Percentiles rank a stretch among this genome's conserved stretches.
These are phyloP conservation scores for Dascillus cervinus DNA, from an alignment of 2,888 invertebrate genomes.

Conservation along the genomic window DNA sequence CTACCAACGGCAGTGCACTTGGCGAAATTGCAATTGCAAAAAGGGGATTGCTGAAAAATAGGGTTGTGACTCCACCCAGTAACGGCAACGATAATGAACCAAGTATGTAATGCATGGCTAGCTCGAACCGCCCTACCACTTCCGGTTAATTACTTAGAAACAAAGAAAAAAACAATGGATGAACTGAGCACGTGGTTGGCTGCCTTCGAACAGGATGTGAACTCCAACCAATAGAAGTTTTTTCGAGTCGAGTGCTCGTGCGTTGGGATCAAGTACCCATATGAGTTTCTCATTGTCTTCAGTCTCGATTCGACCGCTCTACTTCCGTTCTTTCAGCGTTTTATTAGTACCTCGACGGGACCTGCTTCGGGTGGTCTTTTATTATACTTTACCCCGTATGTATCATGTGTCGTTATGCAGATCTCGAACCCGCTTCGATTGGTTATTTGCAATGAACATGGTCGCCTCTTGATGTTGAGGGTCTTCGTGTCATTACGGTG, in stretches of 20 bases:
- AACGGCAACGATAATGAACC: conserved; percentile 30
- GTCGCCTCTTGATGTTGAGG: conserved; percentile 15
- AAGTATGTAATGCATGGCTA: conserved; percentile 31
- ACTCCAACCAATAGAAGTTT: conserved; percentile 30
- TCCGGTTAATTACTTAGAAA: conserved; percentile 38
- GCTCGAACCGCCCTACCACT: conserved; percentile 34
- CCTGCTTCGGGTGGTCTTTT: conserved; percentile 8
- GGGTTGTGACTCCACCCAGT: conserved; percentile 32
- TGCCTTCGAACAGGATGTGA: conserved; percentile 30
- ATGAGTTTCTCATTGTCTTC: conserved; percentile 9
- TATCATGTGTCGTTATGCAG: conserved; percentile 24
- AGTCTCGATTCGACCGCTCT: conserved; percentile 7
- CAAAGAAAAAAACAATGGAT: conserved; percentile 37
- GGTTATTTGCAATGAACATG: conserved; percentile 18
- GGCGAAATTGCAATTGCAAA: conserved; percentile 14
- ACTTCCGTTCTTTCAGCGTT: not conserved
- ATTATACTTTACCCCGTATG: conserved; percentile 14
- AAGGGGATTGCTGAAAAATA: conserved; percentile 9
- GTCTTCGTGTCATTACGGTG: conserved; percentile 11
- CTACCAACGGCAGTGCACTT: conserved; percentile 18
- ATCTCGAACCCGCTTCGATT: conserved; percentile 19
- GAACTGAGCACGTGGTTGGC: conserved; percentile 33
- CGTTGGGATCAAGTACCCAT: conserved; percentile 26
- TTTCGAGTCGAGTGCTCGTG: conserved; percentile 27
- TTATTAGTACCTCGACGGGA: not conserved